Percentiles rank a stretch among this genome's conserved stretches.
Evolutionary conservation across 2,113 vertebrate species (phyloP).

Genomic region (Lasiurus cinereus): DNA sequence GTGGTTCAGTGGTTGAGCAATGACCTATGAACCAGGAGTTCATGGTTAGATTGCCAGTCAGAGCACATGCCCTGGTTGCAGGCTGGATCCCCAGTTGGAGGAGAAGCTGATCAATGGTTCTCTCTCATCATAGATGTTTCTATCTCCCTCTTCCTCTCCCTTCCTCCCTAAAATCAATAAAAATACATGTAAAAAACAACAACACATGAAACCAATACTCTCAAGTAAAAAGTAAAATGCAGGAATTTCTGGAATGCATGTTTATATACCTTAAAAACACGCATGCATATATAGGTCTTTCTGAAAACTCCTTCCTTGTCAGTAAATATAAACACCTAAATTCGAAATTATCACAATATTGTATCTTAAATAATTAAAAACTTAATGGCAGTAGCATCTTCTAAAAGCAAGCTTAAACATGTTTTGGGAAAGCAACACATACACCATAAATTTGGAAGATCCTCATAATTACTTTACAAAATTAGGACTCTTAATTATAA

Average conservation of each 20-base stretch:
- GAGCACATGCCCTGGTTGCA: no score
- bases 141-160: no score
- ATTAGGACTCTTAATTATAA: constrained; percentile 2
- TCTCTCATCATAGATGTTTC: no score
- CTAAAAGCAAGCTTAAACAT: constrained; percentile 52
- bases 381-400: not conserved
- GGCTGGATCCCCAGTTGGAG: no score
- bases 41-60: no score
- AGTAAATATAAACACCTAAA: constrained; percentile 38
- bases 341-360: constrained; percentile 25
- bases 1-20: no score
- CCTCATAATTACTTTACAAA: constrained; percentile 44
- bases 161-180: no score
- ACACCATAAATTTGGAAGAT: constrained; percentile 13
- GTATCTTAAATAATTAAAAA: constrained; percentile 57
- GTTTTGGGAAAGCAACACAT: constrained; percentile 1
- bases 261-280: constrained; percentile 28
- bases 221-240: constrained; percentile 41
- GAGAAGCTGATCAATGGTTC: no score
- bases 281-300: not conserved
- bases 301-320: constrained; percentile 25
- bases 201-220: not conserved
- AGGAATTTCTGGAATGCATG: constrained; percentile 37
- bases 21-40: no score
- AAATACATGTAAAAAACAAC: no score